Evolutionary conservation across 2,888 invertebrate genomes (phyloP).

Genomic region (Ceramica pisi): DNA sequence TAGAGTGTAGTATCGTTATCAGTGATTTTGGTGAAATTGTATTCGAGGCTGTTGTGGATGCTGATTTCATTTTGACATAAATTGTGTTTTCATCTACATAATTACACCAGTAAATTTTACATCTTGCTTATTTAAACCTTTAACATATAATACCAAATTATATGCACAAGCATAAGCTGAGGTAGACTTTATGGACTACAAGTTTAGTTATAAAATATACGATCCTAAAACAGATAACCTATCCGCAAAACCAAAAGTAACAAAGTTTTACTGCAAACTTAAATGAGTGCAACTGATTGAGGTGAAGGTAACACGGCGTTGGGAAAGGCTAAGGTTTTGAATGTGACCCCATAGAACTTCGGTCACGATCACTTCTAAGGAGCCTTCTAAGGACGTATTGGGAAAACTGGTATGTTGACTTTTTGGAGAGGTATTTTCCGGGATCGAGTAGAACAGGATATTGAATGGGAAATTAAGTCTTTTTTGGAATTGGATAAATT

Average conservation of each 20-base stretch:
- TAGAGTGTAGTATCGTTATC: conserved; percentile 20
- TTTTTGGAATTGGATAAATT: not conserved
- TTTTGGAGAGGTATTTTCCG: not conserved
- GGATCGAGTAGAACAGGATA: not conserved
- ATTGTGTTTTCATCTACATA: not conserved
- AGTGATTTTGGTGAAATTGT: conserved; percentile 15
- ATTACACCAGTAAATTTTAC: not conserved
- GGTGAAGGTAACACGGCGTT: conserved; percentile 41
- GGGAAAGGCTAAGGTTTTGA: conserved; percentile 53
- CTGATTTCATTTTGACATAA: too few species aligned
- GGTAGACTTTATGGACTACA: not conserved
- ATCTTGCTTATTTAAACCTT: not conserved
- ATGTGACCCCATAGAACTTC: conserved; percentile 47
- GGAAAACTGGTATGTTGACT: not conserved
- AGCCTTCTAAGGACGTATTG: conserved; percentile 33
- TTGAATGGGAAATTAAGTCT: not conserved
- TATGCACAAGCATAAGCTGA: not conserved
- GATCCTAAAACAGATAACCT: not conserved
- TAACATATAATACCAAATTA: not conserved
- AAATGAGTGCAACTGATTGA: conserved; percentile 39
- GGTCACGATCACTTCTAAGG: conserved; percentile 43
- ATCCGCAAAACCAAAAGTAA: conserved; percentile 7
- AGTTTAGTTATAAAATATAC: not conserved
- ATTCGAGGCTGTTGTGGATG: not conserved
- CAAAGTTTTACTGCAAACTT: conserved; percentile 16